Evolutionary conservation across 35 echinoderm and acorn worm genomes (phyloP), one percentile per base, ranked within the genome.

Genomic region (Diadema setosum): DNA sequence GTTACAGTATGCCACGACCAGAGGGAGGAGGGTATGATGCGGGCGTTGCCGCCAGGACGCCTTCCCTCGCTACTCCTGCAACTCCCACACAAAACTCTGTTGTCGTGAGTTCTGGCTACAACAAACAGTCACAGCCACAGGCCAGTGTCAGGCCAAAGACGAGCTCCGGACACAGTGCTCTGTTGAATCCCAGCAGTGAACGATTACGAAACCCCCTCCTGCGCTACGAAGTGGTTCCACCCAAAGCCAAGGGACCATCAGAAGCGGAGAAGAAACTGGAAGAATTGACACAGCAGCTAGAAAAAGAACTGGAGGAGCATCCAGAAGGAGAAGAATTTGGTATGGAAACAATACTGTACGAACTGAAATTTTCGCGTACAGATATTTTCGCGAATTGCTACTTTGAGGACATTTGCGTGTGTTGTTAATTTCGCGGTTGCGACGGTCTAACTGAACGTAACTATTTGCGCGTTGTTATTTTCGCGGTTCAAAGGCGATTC

Each of bases 281-380:
- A 58, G 92, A 99, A 52, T 65, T 99, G 5, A 99, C 96, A 3
- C 81, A 90, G 46, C 89, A 99, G 58, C 80, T 99, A n/a, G 96
- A 94, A 55, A 83, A 91, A 84, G 96, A 99, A 81, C 81, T 99
- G 85, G 92, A 90, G 39, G 86, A 92, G 16, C 94, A 94, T 39
- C 89, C 96, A 33, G 96, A 94, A 63, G 96, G 93, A 55, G 96
- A 98, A 81, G 92, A 94, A 64, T 99, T 99, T 90, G 96, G 96
- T 99, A 83, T 90, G 96, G 41, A n/a, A n/a, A n/a, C n/a, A n/a
- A n/a, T n/a, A n/a, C n/a, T n/a, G n/a, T n/a, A n/a, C n/a, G n/a
- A n/a, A n/a, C n/a, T n/a, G n/a, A n/a, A n/a, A n/a, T n/a, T n/a
- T n/a, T n/a, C n/a, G n/a, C n/a, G n/a, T n/a, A n/a, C n/a, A n/a